Conservation (phyloP, 2,113 vertebrate genomes). For the Meleagris gallopavo region DNA sequence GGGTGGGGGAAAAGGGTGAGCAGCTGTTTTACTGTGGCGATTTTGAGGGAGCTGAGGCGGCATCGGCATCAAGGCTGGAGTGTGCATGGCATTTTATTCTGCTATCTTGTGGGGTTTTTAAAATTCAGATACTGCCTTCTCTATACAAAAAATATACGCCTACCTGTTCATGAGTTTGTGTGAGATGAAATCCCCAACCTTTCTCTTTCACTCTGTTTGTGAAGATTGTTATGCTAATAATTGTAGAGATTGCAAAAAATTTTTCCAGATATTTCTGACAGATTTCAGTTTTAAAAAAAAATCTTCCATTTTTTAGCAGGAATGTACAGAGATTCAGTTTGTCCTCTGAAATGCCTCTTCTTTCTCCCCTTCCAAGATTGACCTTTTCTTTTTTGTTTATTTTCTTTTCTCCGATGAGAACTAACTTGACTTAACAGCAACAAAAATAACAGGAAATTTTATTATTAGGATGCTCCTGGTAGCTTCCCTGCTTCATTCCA, state of each 20-base stretch:
- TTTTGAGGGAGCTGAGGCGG: not conserved
- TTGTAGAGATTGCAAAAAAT: not conserved
- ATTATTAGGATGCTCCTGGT: not conserved
- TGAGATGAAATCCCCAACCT: not conserved
- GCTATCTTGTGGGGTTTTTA: not conserved
- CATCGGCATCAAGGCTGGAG: not conserved
- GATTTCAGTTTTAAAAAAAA: not conserved
- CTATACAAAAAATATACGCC: not conserved
- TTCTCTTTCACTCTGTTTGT: not conserved
- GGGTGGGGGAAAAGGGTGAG: not conserved
- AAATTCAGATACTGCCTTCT: not conserved
- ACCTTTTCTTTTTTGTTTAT: not conserved
- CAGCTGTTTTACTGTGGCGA: not conserved
- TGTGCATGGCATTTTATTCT: not conserved
- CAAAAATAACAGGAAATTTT: not conserved
- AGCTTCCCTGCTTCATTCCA: not conserved
- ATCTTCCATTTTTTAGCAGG: not conserved
- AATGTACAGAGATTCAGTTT: not conserved
- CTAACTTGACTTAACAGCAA: not conserved
- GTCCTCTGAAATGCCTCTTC: not conserved
- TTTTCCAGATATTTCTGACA: not conserved
- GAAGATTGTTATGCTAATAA: not conserved
- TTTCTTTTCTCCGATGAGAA: not conserved
- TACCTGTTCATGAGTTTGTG: not conserved
- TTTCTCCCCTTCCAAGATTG: accelerated